Evolutionary conservation across 2,888 invertebrate species (phyloP).

Genomic region (Embidobia sp.): DNA sequence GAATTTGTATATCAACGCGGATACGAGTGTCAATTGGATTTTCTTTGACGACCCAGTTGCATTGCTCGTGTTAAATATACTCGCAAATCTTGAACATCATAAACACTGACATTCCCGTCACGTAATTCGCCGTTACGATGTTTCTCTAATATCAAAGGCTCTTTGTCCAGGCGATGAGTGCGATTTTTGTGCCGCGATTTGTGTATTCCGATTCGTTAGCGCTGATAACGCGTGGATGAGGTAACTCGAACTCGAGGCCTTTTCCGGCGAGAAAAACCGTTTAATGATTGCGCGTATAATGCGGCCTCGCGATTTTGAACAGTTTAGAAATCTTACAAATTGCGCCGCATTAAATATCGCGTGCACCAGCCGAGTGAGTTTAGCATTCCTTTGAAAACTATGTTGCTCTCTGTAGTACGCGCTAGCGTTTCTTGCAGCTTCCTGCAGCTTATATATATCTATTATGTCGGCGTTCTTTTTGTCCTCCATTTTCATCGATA

Average conservation of each 20-base stretch:
- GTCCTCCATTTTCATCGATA: constrained; percentile 51
- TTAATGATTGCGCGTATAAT: too few species aligned
- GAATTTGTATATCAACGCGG: constrained; percentile 23
- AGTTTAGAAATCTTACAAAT: constrained; percentile 71
- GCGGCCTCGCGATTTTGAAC: too few species aligned
- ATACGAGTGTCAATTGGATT: constrained; percentile 50
- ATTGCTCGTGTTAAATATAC: constrained; percentile 39
- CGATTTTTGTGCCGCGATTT: constrained; percentile 20
- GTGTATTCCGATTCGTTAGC: constrained; percentile 10
- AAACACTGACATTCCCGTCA: constrained; percentile 51
- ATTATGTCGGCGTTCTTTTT: constrained; percentile 55
- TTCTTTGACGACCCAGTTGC: constrained; percentile 58
- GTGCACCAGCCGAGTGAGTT: constrained; percentile 74
- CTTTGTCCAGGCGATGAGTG: too few species aligned
- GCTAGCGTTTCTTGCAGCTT: constrained; percentile 72
- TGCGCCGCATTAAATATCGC: constrained; percentile 72
- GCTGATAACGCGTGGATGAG: constrained; percentile 7
- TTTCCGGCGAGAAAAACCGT: constrained; percentile 7
- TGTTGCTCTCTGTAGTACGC: constrained; percentile 68
- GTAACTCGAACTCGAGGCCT: constrained; percentile 18
- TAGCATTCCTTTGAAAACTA: constrained; percentile 71
- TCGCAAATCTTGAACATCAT: constrained; percentile 44
- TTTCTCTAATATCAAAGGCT: constrained; percentile 61
- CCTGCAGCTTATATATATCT: constrained; percentile 70
- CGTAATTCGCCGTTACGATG: constrained; percentile 64